These are phyloP conservation scores for Asteroscopus sphinx DNA, from an alignment of 2,888 invertebrate genomes.

Conservation along the genomic window DNA sequence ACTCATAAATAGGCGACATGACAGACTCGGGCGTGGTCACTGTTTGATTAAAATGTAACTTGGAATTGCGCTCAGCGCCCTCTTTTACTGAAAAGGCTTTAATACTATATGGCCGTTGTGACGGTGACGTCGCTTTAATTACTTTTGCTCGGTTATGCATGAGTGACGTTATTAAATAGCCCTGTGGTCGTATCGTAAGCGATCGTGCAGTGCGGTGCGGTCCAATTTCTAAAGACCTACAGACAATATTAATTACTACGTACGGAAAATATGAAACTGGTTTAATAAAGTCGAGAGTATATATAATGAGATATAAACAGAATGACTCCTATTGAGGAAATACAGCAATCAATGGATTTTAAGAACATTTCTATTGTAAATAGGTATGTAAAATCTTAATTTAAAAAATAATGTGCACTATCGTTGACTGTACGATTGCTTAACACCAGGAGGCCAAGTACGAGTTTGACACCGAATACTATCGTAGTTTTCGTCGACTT, in stretches of 20 bases:
- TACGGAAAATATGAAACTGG: slow-evolving; percentile 16
- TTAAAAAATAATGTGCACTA: too few relatives aligned
- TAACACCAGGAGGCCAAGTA: too few relatives aligned
- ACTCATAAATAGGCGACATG: slow-evolving; percentile 82
- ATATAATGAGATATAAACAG: not conserved
- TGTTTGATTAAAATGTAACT: slow-evolving; percentile 85
- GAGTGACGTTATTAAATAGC: slow-evolving; percentile 73
- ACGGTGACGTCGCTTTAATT: slow-evolving; percentile 79
- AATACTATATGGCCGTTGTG: slow-evolving; percentile 70
- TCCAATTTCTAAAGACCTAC: slow-evolving; percentile 49
- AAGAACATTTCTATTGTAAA: too few relatives aligned
- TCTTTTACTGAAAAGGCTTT: slow-evolving; percentile 72
- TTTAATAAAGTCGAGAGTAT: slow-evolving; percentile 4
- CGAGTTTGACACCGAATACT: too few relatives aligned
- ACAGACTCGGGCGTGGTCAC: slow-evolving; percentile 80
- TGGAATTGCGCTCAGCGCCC: slow-evolving; percentile 65
- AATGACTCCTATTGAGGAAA: not conserved
- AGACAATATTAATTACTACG: slow-evolving; percentile 46
- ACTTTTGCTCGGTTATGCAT: slow-evolving; percentile 77
- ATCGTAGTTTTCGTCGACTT: too few relatives aligned
- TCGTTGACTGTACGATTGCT: too few relatives aligned
- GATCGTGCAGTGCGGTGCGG: slow-evolving; percentile 58
- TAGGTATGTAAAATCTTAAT: too few relatives aligned
- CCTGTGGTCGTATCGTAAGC: slow-evolving; percentile 65
- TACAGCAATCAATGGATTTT: not conserved